Percentiles rank a stretch among this genome's conserved stretches.
These are phyloP conservation scores for Orthosia gothica DNA, from an alignment of 2,888 invertebrate species.

Conservation along the genomic window DNA sequence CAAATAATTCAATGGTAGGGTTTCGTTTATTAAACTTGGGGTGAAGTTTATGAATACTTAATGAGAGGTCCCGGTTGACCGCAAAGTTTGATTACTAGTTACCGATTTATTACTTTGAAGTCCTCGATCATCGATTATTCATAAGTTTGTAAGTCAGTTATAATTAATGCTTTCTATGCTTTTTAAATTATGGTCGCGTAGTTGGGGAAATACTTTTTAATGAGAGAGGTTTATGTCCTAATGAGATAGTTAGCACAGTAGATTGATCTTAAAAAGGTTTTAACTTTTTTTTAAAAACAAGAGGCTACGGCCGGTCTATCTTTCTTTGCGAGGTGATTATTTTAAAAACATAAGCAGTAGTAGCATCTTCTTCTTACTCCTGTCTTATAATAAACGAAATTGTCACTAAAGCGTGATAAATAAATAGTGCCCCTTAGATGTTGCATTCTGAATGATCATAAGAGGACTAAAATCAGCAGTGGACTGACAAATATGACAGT, in stretches of 20 bases:
- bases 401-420: not conserved
- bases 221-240: not conserved
- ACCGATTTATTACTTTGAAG: slow-evolving; percentile 35
- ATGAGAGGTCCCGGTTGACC: slow-evolving; percentile 36
- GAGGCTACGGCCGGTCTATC: not conserved
- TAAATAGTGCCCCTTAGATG: not conserved
- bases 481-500: not conserved
- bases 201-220: not conserved
- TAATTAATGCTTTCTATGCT: slow-evolving; percentile 28
- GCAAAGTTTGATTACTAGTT: slow-evolving; percentile 50
- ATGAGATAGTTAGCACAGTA: not conserved
- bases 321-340: not conserved
- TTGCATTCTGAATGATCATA: not conserved
- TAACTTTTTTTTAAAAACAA: not conserved
- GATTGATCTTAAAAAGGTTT: slow-evolving; percentile 1
- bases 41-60: slow-evolving; percentile 53
- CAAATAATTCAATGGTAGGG: slow-evolving; percentile 22
- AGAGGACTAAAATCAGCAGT: not conserved
- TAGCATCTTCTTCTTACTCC: not conserved
- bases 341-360: not conserved
- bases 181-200: slow-evolving; percentile 12
- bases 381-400: not conserved
- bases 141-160: slow-evolving; percentile 24
- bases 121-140: slow-evolving; percentile 41
- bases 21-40: slow-evolving; percentile 37